Base-by-base conservation (phyloP, 2,113 vertebrate genomes). In the Entosphenus tridentatus region DNA sequence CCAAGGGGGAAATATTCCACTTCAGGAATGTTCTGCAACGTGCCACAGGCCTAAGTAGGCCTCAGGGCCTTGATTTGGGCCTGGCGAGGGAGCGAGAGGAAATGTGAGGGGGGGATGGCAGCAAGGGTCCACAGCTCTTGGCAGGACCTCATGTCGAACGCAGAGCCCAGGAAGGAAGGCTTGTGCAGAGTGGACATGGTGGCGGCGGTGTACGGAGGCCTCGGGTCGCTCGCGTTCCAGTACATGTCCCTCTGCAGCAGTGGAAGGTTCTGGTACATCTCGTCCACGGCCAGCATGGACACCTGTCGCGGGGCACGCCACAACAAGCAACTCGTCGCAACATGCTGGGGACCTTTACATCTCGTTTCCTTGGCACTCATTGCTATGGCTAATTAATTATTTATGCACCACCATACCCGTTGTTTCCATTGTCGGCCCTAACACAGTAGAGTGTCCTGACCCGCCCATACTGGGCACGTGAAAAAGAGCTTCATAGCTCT, bases 251-350 rank as follows among this genome's bases (percentile, higher is more conserved):
- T 81, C 73, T 88, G 86, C 76, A 92, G 78, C 70, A 81, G 57
- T 0, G 88, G 87, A 68, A 90, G 75, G 72, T 91, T 86, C 1
- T 82, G 83, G 2, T 87, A 90, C 82, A 92, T 88, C 73, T 90
- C 88, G 12, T 90, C 89, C 70, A 95, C 87, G 0, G 86, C 88
- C 82, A 95, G 80, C 88, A 92, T 91, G 1, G 89, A 91, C 71
- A 95, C 88, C 86, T 89, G 59, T 8, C 12, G 14, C 67, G 0
- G 0, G n/a, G 68, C 70, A n/a, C 67, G 8, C 39, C 39, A 39
- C 6, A 39, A 6, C 39, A 39, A 39, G 39, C 39, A 39, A 39
- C 39, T 39, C 39, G 39, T 39, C 39, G 39, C 5, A 7, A 39
- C 39, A 6, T 39, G 39, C 39, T 21, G 17, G 55, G 11, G 13